phyloP scores from a whole-genome alignment of 2,797 vertebrate genomes.

The Eremophila alpestris region DNA sequence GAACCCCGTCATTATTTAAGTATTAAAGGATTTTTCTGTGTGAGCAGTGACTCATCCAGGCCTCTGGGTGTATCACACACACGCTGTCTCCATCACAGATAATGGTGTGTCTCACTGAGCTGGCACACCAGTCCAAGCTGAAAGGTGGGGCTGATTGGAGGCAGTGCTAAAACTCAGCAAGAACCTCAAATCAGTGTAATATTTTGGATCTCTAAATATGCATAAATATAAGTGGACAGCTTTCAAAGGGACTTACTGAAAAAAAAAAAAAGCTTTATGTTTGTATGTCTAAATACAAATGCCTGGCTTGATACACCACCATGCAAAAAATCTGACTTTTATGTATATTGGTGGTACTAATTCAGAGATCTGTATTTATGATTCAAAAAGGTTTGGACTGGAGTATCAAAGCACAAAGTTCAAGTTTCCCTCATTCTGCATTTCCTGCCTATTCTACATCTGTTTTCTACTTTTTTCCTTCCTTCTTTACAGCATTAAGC shows the following conservation, averaged over 20 bases:
- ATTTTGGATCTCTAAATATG: neutral
- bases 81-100: neutral
- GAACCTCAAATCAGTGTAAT: neutral
- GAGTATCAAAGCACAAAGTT: neutral
- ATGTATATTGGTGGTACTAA: neutral
- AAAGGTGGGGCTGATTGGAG: conserved; percentile 1
- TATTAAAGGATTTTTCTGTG: neutral
- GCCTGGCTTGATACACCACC: neutral
- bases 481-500: neutral
- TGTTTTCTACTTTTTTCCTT: neutral
- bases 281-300: neutral
- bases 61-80: conserved; percentile 22
- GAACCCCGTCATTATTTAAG: neutral
- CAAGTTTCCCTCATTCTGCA: neutral
- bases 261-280: neutral
- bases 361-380: neutral
- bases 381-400: neutral
- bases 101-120: conserved; percentile 15
- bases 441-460: neutral
- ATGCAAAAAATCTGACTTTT: neutral
- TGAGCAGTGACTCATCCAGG: conserved; percentile 26
- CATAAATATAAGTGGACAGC: neutral
- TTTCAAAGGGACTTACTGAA: neutral
- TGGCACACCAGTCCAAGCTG: conserved; percentile 29
- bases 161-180: conserved; percentile 14